Conservation (phyloP, 2,888 invertebrate species). For the Caenorhabditis zanzibari region DNA sequence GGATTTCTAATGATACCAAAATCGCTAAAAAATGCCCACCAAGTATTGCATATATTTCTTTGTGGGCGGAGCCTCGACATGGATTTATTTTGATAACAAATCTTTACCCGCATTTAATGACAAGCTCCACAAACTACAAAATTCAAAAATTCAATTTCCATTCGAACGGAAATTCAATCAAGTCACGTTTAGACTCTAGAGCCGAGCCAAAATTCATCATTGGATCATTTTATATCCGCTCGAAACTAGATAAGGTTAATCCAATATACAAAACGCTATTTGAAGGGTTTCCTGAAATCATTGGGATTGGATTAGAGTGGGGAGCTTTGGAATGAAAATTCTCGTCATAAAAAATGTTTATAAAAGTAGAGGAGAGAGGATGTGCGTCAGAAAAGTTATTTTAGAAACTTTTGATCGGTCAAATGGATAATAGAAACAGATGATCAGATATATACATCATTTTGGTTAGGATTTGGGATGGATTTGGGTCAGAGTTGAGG, state of each 20-base stretch:
- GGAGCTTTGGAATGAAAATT: not conserved
- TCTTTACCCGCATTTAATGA: not conserved
- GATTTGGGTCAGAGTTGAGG: too few relatives aligned
- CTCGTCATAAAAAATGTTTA: not conserved
- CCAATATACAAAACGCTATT: conserved; percentile 18
- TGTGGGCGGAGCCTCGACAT: too few relatives aligned
- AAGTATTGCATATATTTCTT: too few relatives aligned
- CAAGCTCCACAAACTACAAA: not conserved
- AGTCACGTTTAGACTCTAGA: conserved; percentile 4
- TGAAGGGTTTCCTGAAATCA: conserved; percentile 12
- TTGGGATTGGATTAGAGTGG: conserved; percentile 1
- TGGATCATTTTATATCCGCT: conserved; percentile 4
- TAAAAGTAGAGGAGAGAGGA: not conserved
- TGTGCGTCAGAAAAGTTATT: too few relatives aligned
- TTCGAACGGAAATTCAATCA: not conserved
- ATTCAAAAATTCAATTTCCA: not conserved
- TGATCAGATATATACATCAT: too few relatives aligned
- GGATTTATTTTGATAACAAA: too few relatives aligned
- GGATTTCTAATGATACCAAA: too few relatives aligned
- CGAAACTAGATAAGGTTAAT: not conserved
- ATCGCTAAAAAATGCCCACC: too few relatives aligned
- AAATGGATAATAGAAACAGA: too few relatives aligned
- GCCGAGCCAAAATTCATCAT: not conserved
- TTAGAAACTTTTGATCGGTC: too few relatives aligned
- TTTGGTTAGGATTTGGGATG: too few relatives aligned